Percentiles rank a stretch among this genome's conserved stretches.
Evolutionary conservation across 1,140 invertebrate genomes (phyloP).

Genomic region (Schlechtendalia chinensis): DNA sequence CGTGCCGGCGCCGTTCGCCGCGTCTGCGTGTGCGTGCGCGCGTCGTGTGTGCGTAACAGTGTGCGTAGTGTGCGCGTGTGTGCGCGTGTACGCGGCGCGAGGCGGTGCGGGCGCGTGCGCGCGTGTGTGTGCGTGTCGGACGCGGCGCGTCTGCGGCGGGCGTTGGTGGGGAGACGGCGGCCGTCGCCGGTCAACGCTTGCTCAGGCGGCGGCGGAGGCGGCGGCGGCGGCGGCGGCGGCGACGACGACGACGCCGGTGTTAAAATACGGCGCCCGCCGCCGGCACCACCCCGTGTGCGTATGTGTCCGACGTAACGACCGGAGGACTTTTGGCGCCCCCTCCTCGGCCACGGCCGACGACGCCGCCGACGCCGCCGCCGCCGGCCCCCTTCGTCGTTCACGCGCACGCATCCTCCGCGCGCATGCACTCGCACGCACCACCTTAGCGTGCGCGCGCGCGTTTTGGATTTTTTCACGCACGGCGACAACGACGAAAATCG

Average conservation of each 20-base stretch:
- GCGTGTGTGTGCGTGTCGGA: slow-evolving; percentile 12
- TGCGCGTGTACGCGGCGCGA: neutral
- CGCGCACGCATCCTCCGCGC: slow-evolving; percentile 22
- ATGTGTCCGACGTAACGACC: slow-evolving; percentile 49
- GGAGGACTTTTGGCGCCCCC: slow-evolving; percentile 48
- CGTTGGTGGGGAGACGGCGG: slow-evolving; percentile 11
- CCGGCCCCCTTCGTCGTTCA: slow-evolving; percentile 22
- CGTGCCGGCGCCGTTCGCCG: neutral
- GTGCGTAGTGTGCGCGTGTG: neutral
- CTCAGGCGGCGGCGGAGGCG: slow-evolving; percentile 25
- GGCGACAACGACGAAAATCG: too few species aligned
- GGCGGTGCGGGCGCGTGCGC: neutral
- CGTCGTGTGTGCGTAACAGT: slow-evolving; percentile 2
- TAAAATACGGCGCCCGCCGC: slow-evolving; percentile 47
- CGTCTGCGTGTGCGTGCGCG: neutral
- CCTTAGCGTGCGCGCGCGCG: too few species aligned
- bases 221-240: neutral
- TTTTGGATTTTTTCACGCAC: too few species aligned
- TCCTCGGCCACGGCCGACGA: neutral
- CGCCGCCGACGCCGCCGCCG: slow-evolving; percentile 12
- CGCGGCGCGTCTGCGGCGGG: slow-evolving; percentile 5
- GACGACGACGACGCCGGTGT: slow-evolving; percentile 49
- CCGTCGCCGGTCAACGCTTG: slow-evolving; percentile 49
- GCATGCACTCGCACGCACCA: too few species aligned
- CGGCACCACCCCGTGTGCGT: neutral